A percentile compares a stretch with the other conserved stretches of the same genome.
Evolutionary conservation across 2,113 vertebrate genomes (phyloP).

Genomic region (Protobothrops flavoviridis): DNA sequence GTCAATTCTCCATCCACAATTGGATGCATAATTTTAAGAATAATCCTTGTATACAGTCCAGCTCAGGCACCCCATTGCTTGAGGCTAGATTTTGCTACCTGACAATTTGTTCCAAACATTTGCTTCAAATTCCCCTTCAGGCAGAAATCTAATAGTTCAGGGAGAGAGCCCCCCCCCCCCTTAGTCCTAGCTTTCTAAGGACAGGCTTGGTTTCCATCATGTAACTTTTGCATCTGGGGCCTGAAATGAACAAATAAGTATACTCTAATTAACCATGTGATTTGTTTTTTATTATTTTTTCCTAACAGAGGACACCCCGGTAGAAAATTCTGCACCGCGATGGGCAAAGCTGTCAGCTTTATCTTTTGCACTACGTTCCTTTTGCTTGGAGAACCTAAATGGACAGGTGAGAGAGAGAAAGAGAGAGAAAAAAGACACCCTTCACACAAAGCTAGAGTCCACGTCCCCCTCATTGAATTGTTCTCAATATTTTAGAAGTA

Average conservation of each 20-base stretch:
- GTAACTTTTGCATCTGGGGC: background rate
- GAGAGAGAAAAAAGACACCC: background rate
- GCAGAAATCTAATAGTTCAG: background rate
- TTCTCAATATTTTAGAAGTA: background rate
- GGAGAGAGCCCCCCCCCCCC: too few species aligned
- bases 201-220: too few species aligned
- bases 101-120: background rate
- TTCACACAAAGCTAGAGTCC: background rate
- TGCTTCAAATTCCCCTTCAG: background rate
- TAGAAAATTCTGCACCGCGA: conserved; percentile 14
- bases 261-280: background rate
- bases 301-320: conserved; percentile 33
- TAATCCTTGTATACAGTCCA: background rate
- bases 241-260: background rate
- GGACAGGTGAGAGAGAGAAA: conserved; percentile 55
- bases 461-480: background rate
- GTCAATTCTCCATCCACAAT: background rate
- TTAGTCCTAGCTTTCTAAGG: background rate
- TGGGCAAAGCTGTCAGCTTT: conserved; percentile 43
- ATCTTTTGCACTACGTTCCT: background rate
- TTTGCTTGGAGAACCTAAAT: conserved; percentile 46
- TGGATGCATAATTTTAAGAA: background rate
- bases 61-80: background rate
- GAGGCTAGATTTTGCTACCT: background rate
- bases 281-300: conserved; percentile 20